phyloP scores from a whole-genome alignment of 2,113 vertebrate genomes.

The Anguilla rostrata region DNA sequence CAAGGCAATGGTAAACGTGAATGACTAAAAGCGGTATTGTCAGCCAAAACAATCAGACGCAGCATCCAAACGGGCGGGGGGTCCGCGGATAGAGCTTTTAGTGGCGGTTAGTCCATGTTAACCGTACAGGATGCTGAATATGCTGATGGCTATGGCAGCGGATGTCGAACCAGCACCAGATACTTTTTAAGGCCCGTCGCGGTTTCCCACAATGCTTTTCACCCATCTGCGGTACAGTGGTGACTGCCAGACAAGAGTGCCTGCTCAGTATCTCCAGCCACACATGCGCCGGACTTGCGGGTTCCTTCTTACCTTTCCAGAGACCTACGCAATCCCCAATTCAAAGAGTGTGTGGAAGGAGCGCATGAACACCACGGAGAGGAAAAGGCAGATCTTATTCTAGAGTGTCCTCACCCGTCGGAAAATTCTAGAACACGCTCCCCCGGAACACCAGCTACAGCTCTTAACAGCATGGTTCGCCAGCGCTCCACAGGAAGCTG shows the following conservation, averaged over 20 bases:
- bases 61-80: slow-evolving; percentile 49
- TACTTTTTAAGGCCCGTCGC: slow-evolving; percentile 51
- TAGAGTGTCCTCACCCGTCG: background rate
- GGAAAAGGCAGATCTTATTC: background rate
- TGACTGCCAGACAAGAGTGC: slow-evolving; percentile 46
- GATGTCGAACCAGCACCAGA: slow-evolving; percentile 65
- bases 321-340: slow-evolving; percentile 78
- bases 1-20: slow-evolving; percentile 53
- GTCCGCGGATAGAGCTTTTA: slow-evolving; percentile 53
- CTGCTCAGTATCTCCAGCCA: slow-evolving; percentile 65
- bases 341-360: slow-evolving; percentile 74
- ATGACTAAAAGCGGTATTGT: slow-evolving; percentile 45
- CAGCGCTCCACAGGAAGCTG: background rate
- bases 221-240: slow-evolving; percentile 52
- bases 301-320: slow-evolving; percentile 84
- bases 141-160: slow-evolving; percentile 61
- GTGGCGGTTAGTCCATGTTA: slow-evolving; percentile 70
- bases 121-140: slow-evolving; percentile 52
- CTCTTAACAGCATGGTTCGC: background rate
- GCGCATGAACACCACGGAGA: slow-evolving; percentile 74
- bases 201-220: slow-evolving; percentile 54
- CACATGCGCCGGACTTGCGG: slow-evolving; percentile 63
- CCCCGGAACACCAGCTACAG: background rate
- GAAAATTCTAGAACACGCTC: background rate
- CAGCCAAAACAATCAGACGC: slow-evolving; percentile 46